Evolutionary conservation across 2,888 invertebrate genomes (phyloP).

Genomic region (Cacoxenus indagator): DNA sequence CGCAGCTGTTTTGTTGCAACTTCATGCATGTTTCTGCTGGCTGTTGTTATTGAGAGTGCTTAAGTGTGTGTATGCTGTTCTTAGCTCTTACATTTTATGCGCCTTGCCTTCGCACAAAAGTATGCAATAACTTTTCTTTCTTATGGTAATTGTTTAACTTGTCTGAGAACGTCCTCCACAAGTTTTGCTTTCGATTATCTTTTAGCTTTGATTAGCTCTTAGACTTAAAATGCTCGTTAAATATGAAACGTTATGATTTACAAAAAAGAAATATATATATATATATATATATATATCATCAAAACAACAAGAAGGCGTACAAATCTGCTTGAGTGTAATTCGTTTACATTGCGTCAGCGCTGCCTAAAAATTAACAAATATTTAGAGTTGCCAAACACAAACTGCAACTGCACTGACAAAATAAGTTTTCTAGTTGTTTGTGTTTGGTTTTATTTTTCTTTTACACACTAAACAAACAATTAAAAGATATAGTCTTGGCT

Average conservation of each 20-base stretch:
- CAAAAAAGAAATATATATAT: no score
- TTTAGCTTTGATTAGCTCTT: not conserved
- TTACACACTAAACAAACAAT: conserved; percentile 18
- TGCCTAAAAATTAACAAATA: not conserved
- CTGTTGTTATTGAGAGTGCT: not conserved
- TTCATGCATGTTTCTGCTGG: not conserved
- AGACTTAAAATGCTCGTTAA: no score
- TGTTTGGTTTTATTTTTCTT: not conserved
- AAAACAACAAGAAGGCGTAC: no score
- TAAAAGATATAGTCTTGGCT: conserved; percentile 2
- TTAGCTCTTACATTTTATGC: conserved; percentile 43
- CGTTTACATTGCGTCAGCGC: not conserved
- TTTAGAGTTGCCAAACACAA: not conserved
- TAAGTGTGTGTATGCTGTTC: conserved; percentile 5
- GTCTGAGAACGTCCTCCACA: not conserved
- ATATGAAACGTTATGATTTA: no score
- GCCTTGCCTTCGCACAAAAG: conserved; percentile 34
- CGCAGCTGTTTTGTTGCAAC: not conserved
- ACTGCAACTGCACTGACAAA: not conserved
- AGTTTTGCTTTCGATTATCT: not conserved
- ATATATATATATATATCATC: no score
- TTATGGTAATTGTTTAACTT: conserved; percentile 51
- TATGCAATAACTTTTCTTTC: conserved; percentile 50
- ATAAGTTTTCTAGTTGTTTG: not conserved
- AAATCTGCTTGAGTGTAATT: not conserved